phyloP scores from a whole-genome alignment of 2,888 invertebrate species.

The Argyresthia goedartella region DNA sequence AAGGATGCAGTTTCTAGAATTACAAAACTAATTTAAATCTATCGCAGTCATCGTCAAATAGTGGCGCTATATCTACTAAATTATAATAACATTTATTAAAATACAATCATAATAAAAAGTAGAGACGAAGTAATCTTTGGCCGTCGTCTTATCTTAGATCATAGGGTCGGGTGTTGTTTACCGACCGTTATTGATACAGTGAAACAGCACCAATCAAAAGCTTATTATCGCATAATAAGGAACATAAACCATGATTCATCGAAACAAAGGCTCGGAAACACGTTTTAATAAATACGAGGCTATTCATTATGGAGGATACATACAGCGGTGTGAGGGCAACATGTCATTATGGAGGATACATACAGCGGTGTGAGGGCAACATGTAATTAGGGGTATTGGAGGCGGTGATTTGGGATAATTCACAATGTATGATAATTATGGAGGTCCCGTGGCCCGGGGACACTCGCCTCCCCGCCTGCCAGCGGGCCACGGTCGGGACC shows the following conservation, averaged over 20 bases:
- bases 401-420: conserved; percentile 64
- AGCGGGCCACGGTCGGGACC: neutral
- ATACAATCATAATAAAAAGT: no score
- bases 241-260: conserved; percentile 44
- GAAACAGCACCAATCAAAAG: neutral
- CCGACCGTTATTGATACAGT: no score
- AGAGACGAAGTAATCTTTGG: no score
- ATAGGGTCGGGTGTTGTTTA: no score
- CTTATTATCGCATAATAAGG: conserved; percentile 38
- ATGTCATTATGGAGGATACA: conserved; percentile 43
- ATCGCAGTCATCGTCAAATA: no score
- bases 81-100: no score
- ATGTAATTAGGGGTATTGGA: conserved; percentile 57
- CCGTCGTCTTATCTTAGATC: no score
- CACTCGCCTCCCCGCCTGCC: conserved; percentile 19
- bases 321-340: conserved; percentile 33
- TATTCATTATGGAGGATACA: conserved; percentile 46
- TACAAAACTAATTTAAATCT: no score
- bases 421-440: conserved; percentile 69
- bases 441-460: conserved; percentile 47
- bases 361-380: conserved; percentile 33
- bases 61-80: no score
- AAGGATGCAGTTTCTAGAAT: no score
- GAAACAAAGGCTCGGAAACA: conserved; percentile 45
- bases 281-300: conserved; percentile 54